Base-by-base conservation (phyloP, 2,797 vertebrate species). In the Pangasius sanitwongsei region DNA sequence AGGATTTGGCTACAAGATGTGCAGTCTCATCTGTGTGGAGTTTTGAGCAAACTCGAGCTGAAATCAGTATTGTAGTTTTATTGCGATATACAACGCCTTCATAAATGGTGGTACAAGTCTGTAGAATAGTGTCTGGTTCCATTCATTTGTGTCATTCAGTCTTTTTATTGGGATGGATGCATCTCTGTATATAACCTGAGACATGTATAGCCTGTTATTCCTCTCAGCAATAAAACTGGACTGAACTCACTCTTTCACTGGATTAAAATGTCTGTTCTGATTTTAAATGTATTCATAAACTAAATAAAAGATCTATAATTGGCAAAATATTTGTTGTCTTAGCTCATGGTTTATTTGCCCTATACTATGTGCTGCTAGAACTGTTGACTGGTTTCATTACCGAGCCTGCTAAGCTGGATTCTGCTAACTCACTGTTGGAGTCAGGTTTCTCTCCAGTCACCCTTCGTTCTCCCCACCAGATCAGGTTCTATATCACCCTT, bases 381-480 rank as follows among this genome's bases (percentile, higher is more conserved):
- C 25, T 50, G 48, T n/a, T 50, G 48, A 53, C 48, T 20, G 77
- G 28, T 53, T 55, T 80, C 8, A n/a, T 77, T 74, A 12, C 41
- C 11, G 8, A 81, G 77, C 3, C 50, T 55, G 18, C 50, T 34
- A 81, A 81, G 12, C 75, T 78, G 75, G 50, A 31, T 61, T 61
- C 57, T 82, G 55, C 23, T 59, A 15, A 53, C 75, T 53, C 34
- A 82, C 53, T 82, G 80, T 82, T 41, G 57, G 55, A 61, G 20
- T 82, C 80, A 82, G 80, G 80, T 81, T 81, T 82, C 80, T 82
- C 4, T 61, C 11, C 8, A 25, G 25, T 41, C 57, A 61, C 80
- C 31, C 12, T 59, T 82, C 4, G 20, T 82, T 82, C 55, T 57
- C 34, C 1, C 4, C 53, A 57, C 4, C 53, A 78, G 75, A 78